A percentile compares a stretch with the other conserved stretches of the same genome.
These are phyloP conservation scores for Gracilinanus agilis DNA, from an alignment of 2,113 vertebrate species.

Conservation along the genomic window DNA sequence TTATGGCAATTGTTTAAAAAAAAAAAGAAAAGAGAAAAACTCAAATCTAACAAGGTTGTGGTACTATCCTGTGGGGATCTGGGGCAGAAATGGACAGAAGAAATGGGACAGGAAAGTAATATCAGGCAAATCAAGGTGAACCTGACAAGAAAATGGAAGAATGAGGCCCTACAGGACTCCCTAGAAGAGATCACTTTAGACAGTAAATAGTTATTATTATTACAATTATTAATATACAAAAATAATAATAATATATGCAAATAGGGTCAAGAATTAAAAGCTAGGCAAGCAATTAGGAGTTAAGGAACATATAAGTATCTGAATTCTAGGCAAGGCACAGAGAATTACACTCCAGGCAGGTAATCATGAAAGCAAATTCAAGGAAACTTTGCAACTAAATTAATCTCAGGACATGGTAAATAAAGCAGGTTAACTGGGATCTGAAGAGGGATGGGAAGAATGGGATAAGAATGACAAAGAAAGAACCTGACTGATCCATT, in stretches of 20 bases:
- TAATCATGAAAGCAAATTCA: neutral
- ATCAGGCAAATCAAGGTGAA: neutral
- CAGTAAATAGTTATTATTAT: neutral
- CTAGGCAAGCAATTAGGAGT: neutral
- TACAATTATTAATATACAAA: neutral
- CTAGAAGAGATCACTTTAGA: neutral
- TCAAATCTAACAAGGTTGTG: neutral
- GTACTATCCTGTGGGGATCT: neutral
- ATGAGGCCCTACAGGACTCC: neutral
- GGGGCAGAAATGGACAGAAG: neutral
- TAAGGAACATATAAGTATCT: neutral
- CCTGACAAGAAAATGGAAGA: neutral
- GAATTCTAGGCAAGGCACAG: neutral
- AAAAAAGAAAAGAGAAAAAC: neutral
- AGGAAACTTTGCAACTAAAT: neutral
- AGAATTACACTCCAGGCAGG: neutral
- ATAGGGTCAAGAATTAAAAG: neutral
- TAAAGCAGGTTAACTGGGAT: neutral
- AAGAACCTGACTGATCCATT: neutral
- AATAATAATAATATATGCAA: neutral
- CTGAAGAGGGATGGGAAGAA: neutral
- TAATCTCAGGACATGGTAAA: neutral
- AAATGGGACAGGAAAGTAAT: neutral
- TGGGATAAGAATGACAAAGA: neutral
- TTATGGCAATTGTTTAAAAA: neutral